Percentiles rank a stretch among this genome's conserved stretches.
Conservation (phyloP, 1,140 invertebrate genomes). For the Propsilocerus akamusi region DNA sequence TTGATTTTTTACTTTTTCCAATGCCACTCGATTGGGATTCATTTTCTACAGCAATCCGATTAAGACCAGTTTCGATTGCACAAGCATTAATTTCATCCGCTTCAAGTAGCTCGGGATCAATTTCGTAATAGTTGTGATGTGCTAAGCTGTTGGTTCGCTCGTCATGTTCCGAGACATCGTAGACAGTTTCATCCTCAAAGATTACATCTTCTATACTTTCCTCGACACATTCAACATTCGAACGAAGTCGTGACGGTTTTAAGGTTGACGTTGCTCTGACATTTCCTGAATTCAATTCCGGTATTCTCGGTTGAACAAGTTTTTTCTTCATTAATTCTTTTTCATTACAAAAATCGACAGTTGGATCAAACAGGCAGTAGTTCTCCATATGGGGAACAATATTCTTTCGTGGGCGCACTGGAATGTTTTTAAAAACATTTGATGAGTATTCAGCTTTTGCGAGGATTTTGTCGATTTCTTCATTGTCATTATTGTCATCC, state of each 20-base stretch:
- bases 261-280: not conserved
- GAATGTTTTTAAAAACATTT: conserved; percentile 18
- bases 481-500: too few relatives aligned
- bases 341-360: conserved; percentile 22
- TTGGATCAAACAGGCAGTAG: conserved; percentile 23
- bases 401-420: conserved; percentile 19
- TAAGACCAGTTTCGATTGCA: not conserved
- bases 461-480: conserved; percentile 2
- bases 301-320: not conserved
- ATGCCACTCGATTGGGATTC: not conserved
- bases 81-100: too few relatives aligned
- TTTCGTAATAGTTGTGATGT: conserved; percentile 1
- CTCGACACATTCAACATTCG: not conserved
- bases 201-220: not conserved
- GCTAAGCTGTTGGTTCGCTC: not conserved
- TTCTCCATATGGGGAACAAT: conserved; percentile 22
- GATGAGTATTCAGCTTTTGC: conserved; percentile 13
- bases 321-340: conserved; percentile 13
- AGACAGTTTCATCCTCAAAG: not conserved
- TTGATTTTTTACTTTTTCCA: not conserved
- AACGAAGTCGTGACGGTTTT: too few relatives aligned
- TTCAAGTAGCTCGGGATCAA: not conserved
- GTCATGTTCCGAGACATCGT: not conserved
- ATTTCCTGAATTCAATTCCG: not conserved
- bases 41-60: not conserved